These are phyloP conservation scores for Vidua macroura DNA, from an alignment of 2,113 vertebrate species.

Conservation along the genomic window DNA sequence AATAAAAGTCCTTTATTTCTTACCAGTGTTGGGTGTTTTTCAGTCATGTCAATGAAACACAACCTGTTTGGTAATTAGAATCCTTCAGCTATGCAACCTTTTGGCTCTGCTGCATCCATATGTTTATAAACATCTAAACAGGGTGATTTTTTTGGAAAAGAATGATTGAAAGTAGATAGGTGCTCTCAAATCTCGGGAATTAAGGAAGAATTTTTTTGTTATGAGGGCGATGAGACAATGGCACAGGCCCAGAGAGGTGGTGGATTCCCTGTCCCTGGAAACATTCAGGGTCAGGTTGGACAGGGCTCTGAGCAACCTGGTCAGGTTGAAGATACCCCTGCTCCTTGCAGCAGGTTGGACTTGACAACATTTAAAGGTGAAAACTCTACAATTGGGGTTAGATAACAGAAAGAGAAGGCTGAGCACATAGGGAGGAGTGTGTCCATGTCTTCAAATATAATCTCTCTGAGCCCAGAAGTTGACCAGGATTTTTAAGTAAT, in stretches of 20 bases:
- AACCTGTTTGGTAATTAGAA: conserved; percentile 1
- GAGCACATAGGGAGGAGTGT: neutral
- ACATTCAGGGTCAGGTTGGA: neutral
- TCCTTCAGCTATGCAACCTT: neutral
- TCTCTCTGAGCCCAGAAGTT: neutral
- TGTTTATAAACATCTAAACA: neutral
- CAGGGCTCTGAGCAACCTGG: neutral
- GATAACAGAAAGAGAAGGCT: neutral
- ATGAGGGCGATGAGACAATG: neutral
- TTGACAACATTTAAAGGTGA: neutral
- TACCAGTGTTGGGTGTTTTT: neutral
- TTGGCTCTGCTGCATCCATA: neutral
- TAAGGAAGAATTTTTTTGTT: neutral
- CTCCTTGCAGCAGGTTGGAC: neutral
- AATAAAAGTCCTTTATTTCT: conserved; percentile 31
- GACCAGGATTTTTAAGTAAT: neutral
- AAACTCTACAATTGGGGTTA: neutral
- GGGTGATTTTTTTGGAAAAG: neutral
- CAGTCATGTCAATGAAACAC: neutral
- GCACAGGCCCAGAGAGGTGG: neutral
- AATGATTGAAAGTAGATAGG: neutral
- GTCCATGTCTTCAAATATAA: neutral
- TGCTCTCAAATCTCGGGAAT: neutral
- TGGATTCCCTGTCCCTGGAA: neutral
- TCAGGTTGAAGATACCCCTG: neutral